Base-by-base conservation (phyloP, 2,888 invertebrate species). In the Sthenelais limicola region DNA sequence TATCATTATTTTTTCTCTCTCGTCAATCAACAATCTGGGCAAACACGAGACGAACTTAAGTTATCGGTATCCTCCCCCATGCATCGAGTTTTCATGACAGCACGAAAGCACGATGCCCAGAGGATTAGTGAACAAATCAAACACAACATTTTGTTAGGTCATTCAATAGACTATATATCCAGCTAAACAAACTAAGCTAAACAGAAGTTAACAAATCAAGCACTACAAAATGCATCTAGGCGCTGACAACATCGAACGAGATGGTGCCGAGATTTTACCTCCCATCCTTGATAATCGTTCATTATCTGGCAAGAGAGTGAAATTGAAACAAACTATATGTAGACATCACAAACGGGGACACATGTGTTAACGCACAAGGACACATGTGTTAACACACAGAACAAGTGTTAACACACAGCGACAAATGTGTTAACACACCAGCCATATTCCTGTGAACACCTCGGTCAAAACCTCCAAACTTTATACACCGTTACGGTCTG, bases 161-260 rank as follows among this genome's bases (percentile, higher is more conserved):
- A 62, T 62, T 62, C 62, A 62, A 62, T 62, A 62, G 62, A 62
- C 62, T 62, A 62, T 62, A 62, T 62, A 62, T 62, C 43, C 62
- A 62, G 62, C 62, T 62, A 62, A 62, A 62, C 62, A 62, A 62
- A 62, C 62, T 62, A 62, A 28, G 62, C 62, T 62, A 62, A 62
- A 62, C 62, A 62, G 62, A 62, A 62, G 62, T 62, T 62, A 62
- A 62, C 62, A 62, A 62, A 62, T 62, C 62, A 62, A 62, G 62
- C 62, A 62, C 62, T 62, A 62, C 62, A 62, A 62, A 62, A 62
- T 62, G 62, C 62, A 62, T 62, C 62, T 62, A 62, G 35, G 62
- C 62, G 62, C 62, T 62, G 62, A 62, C 62, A 62, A 62, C 62
- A 62, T 62, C 62, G 35, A 62, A 62, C 62, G 38, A 38, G 62